phyloP scores from a whole-genome alignment of 2,888 invertebrate genomes.

The Galerucella nymphaeae region DNA sequence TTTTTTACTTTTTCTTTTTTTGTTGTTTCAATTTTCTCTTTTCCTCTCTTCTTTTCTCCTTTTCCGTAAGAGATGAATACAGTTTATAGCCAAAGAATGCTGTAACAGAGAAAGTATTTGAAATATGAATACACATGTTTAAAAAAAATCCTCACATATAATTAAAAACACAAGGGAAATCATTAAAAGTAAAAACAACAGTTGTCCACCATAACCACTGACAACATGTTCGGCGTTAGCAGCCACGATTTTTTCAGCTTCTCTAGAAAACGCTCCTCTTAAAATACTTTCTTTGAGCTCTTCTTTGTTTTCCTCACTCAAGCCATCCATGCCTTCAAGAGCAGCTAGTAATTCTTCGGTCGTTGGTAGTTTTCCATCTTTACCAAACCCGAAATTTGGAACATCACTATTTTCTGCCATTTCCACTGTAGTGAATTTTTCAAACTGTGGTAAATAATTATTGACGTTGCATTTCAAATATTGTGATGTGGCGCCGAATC shows the following conservation, averaged over 20 bases:
- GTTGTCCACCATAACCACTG: conserved; percentile 21
- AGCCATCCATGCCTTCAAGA: conserved; percentile 68
- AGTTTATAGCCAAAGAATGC: conserved; percentile 90
- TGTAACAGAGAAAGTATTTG: conserved; percentile 66
- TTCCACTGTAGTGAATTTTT: conserved; percentile 15
- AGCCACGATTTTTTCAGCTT: conserved; percentile 55
- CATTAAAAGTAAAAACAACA: conserved; percentile 38
- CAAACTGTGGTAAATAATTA: neutral
- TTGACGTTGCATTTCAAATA: conserved; percentile 18
- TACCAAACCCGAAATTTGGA: conserved; percentile 21
- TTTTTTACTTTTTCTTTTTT: conserved; percentile 78
- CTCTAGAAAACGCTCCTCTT: conserved; percentile 18
- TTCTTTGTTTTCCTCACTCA: conserved; percentile 74
- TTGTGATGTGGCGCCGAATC: conserved; percentile 28
- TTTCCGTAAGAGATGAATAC: conserved; percentile 81
- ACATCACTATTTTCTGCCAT: conserved; percentile 25
- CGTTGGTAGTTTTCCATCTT: conserved; percentile 63
- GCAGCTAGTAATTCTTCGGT: conserved; percentile 70
- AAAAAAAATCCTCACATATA: conserved; percentile 36
- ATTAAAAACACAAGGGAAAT: conserved; percentile 42
- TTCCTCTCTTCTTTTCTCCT: conserved; percentile 81
- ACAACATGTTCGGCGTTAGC: conserved; percentile 10
- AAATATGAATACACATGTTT: neutral
- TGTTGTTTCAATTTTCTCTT: conserved; percentile 83
- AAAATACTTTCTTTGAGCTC: conserved; percentile 65